Evolutionary conservation across 2,113 vertebrate genomes (phyloP), one percentile per base, ranked within the genome.

Genomic region (Platysteira castanea): DNA sequence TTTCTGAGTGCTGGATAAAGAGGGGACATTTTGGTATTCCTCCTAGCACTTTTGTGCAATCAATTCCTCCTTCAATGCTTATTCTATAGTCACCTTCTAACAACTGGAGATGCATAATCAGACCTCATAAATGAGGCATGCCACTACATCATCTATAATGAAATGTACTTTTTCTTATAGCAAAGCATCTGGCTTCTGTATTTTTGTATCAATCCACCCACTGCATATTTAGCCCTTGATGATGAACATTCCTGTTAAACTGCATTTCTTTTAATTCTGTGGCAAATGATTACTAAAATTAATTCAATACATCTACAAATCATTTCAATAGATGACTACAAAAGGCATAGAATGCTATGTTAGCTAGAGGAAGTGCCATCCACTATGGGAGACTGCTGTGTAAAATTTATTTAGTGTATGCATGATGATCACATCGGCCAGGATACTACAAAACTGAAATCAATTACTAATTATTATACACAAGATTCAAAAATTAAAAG

Each of bases 341-440:
- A 81, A 94, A 91, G 15, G 23, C 28, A 78, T 26, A 89, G 64
- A 93, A 92, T 41, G 16, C 71, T 90, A 74, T 77, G 69, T 63
- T 96, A 73, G 22, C 42, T 73, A 79, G 41, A 83, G 41, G 69
- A 97, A 94, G 64, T 87, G 74, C 64, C 90, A 96, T 59, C 52
- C 84, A 71, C 82, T 93, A 80, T 77, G 46, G 79, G 30, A 95
- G 54, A 85, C 23, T 95, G 42, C 57, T 79, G 20, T 92, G 44
- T 92, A 86, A 95, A 97, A 89, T 94, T 92, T 97, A 97, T 95
- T 96, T 96, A 97, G 74, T 91, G 88, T 87, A 71, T 91, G 31
- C 35, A 56, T 80, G 71, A 91, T 88, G 70, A 96, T 96, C 91
- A 87, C 78, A 86, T 84, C 93, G 87, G 50, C 33, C 42, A 95